Percentiles rank a stretch among this genome's conserved stretches.
Conservation (phyloP, 2,888 invertebrate genomes). For the Dendrolimus houi region DNA sequence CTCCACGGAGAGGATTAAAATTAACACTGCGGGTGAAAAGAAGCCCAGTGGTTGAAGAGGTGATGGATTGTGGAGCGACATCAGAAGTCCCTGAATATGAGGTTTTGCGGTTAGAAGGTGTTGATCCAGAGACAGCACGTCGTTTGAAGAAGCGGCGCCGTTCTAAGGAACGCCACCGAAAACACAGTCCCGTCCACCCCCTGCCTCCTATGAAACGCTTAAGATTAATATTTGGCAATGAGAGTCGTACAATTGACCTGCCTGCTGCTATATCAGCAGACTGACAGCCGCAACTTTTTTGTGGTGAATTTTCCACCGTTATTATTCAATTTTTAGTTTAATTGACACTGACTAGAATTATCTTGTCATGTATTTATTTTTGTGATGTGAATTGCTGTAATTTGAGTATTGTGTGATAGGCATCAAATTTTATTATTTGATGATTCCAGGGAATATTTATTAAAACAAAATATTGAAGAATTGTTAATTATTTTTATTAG, state of each 20-base stretch:
- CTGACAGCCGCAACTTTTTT: conserved; percentile 65
- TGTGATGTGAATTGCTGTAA: conserved; percentile 55
- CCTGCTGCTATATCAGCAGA: conserved; percentile 82
- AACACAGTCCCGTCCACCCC: conserved; percentile 72
- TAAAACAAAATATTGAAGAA: conserved; percentile 33
- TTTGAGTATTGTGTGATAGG: conserved; percentile 57
- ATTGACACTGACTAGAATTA: conserved; percentile 71
- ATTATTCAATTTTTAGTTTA: conserved; percentile 71
- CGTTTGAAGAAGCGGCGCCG: conserved; percentile 75
- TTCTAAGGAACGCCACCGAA: conserved; percentile 65
- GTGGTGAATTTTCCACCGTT: conserved; percentile 70
- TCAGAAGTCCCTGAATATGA: conserved; percentile 89
- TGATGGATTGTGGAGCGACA: conserved; percentile 84
- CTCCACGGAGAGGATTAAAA: conserved; percentile 81
- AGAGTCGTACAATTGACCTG: conserved; percentile 92
- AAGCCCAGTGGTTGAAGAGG: conserved; percentile 89
- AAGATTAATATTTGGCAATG: conserved; percentile 91
- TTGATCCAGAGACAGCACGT: conserved; percentile 74
- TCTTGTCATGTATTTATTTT: conserved; percentile 69
- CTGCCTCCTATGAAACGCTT: conserved; percentile 89
- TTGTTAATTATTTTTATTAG: conserved; percentile 32
- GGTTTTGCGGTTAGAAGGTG: conserved; percentile 88
- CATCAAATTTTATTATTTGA: conserved; percentile 48
- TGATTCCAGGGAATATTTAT: conserved; percentile 58
- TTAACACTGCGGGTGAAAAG: conserved; percentile 91